Evolutionary conservation across 2,797 vertebrate genomes (phyloP).

Genomic region (Pitangus sulphuratus): DNA sequence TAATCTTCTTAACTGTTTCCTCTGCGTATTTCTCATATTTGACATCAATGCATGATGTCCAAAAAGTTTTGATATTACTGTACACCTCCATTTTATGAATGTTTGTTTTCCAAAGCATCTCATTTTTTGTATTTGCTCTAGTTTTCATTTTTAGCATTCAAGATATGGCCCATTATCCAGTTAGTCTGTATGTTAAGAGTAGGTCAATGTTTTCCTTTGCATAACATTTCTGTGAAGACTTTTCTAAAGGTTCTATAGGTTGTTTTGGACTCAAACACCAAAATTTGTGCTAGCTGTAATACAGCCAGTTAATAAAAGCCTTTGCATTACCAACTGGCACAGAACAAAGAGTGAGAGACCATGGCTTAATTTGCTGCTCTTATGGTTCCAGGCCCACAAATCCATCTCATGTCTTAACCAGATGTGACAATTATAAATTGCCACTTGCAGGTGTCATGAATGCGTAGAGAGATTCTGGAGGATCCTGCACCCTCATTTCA

Average conservation of each 20-base stretch:
- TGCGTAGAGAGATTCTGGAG: background rate
- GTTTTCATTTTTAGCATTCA: background rate
- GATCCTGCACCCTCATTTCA: background rate
- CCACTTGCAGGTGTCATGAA: background rate
- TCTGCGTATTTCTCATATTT: background rate
- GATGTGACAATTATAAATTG: background rate
- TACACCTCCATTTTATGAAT: background rate
- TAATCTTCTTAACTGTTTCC: background rate
- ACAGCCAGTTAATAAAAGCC: background rate
- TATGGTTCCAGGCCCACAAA: background rate
- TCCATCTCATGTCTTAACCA: background rate
- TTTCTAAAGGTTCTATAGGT: background rate
- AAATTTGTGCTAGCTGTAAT: background rate
- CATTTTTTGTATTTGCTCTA: background rate
- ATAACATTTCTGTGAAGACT: background rate
- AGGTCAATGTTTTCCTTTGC: background rate
- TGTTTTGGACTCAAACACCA: background rate
- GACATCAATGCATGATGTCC: background rate
- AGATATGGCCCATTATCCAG: accelerated
- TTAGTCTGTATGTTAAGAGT: background rate
- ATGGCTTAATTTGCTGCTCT: background rate
- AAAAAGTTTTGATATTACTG: background rate
- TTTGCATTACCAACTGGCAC: background rate
- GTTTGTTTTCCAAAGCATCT: background rate
- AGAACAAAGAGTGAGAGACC: background rate